Base-by-base conservation (phyloP, 2,113 vertebrate genomes). In the Nematolebias whitei region DNA sequence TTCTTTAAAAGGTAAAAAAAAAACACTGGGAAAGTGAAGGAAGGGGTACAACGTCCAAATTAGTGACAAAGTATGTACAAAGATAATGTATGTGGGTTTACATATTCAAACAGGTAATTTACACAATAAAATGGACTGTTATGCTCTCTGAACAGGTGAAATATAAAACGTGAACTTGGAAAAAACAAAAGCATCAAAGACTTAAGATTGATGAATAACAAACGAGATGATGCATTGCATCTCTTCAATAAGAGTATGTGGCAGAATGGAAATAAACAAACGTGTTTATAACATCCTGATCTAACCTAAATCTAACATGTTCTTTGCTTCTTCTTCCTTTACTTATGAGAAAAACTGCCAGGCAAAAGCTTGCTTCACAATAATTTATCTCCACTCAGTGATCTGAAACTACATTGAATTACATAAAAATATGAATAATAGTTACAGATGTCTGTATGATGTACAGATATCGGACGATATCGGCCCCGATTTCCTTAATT, bases 261-360 rank as follows among this genome's bases (percentile, higher is more conserved):
- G 12, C 68, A 64, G 63, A 56, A 50, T 26, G 24, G 11, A 19
- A 2, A 14, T 35, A n/a, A 63, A 24, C 65, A 72, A 60, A 78
- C 49, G 72, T 19, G 57, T 26, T 59, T 48, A 26, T 32, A 29
- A 40, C 55, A 41, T 65, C 44, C 48, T 35, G 40, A 19, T 24
- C 50, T 11, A 6, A 35, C 52, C 39, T 51, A 19, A 40, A 56
- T 71, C 49, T n/a, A n/a, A n/a, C n/a, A n/a, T n/a, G n/a, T n/a
- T n/a, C n/a, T n/a, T n/a, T n/a, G n/a, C n/a, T n/a, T n/a, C n/a
- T n/a, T n/a, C n/a, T n/a, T n/a, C n/a, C n/a, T n/a, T n/a, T n/a
- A n/a, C n/a, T n/a, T n/a, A n/a, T n/a, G n/a, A n/a, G n/a, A n/a
- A n/a, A n/a, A n/a, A n/a, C n/a, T n/a, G n/a, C n/a, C n/a, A n/a